A percentile compares a stretch with the other conserved stretches of the same genome.
Conservation (phyloP, 1,140 invertebrate genomes). For the Medauroidea extradentata region DNA sequence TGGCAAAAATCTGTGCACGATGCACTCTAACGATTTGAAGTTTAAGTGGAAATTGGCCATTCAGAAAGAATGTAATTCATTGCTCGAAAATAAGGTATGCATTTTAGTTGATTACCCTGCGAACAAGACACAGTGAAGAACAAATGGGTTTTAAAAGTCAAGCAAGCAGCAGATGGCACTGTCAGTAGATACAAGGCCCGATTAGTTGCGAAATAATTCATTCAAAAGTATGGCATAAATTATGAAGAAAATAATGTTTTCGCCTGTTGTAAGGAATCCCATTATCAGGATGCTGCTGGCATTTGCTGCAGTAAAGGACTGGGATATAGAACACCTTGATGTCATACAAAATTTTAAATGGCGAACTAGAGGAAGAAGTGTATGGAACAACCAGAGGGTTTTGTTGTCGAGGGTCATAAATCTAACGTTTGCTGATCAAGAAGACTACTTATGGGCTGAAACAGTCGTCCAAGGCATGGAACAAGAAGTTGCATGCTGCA, state of each 20-base stretch:
- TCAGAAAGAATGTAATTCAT: too few species aligned
- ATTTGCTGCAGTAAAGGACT: slow-evolving; percentile 20
- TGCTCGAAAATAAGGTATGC: too few species aligned
- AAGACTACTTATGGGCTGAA: slow-evolving; percentile 44
- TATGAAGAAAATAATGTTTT: slow-evolving; percentile 33
- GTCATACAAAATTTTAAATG: slow-evolving; percentile 42
- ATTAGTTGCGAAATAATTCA: slow-evolving; percentile 30
- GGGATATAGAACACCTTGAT: slow-evolving; percentile 32
- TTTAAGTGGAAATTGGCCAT: too few species aligned
- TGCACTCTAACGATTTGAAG: too few species aligned
- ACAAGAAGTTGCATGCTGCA: slow-evolving; percentile 25
- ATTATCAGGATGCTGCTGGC: slow-evolving; percentile 28
- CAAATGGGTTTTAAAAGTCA: too few species aligned
- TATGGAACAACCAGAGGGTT: slow-evolving; percentile 41
- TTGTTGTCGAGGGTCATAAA: slow-evolving; percentile 19
- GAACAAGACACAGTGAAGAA: too few species aligned
- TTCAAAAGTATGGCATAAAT: slow-evolving; percentile 27
- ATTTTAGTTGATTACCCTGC: too few species aligned
- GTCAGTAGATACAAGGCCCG: slow-evolving; percentile 28
- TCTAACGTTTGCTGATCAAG: slow-evolving; percentile 32
- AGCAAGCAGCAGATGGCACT: background rate
- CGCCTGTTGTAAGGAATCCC: slow-evolving; percentile 31
- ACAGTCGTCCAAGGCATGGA: slow-evolving; percentile 42
- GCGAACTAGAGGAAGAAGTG: slow-evolving; percentile 40
- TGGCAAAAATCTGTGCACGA: too few species aligned